Evolutionary conservation across 2,113 vertebrate genomes (phyloP).

Genomic region (Corythoichthys haematopterus): DNA sequence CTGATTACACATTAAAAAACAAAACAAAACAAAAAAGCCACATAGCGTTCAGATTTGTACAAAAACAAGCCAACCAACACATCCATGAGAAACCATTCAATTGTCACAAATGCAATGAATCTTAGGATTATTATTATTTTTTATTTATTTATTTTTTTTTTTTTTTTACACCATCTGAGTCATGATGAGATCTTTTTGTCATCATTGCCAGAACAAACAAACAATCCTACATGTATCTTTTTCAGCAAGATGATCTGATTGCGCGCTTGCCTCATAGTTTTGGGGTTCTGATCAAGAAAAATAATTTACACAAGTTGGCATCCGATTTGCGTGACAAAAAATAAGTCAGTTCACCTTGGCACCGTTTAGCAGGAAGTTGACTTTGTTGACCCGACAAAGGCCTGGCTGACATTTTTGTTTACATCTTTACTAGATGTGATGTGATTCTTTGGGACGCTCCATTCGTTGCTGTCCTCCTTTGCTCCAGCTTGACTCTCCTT

Average conservation of each 20-base stretch:
- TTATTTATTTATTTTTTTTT: background rate
- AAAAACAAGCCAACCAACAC: no score
- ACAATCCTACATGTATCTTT: no score
- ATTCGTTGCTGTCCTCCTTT: constrained; percentile 8
- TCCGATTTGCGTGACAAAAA: constrained; percentile 3
- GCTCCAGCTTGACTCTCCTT: constrained; percentile 4
- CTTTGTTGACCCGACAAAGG: background rate
- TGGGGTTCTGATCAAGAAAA: background rate
- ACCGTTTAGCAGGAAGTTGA: background rate
- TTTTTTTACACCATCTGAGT: background rate
- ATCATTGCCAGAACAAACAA: no score
- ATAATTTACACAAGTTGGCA: background rate
- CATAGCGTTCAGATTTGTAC: no score
- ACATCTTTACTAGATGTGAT: background rate
- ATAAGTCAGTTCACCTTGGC: background rate
- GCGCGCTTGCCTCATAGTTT: background rate
- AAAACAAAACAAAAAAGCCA: no score
- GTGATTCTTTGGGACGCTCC: constrained; percentile 8
- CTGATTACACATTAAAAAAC: no score
- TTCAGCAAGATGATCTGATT: background rate
- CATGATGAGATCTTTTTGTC: background rate
- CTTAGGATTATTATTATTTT: background rate
- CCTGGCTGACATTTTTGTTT: background rate
- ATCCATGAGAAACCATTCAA: no score
- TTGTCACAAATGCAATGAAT: background rate